These are phyloP conservation scores for Uromys caudimaculatus DNA, from an alignment of 2,797 vertebrate genomes.

Conservation along the genomic window DNA sequence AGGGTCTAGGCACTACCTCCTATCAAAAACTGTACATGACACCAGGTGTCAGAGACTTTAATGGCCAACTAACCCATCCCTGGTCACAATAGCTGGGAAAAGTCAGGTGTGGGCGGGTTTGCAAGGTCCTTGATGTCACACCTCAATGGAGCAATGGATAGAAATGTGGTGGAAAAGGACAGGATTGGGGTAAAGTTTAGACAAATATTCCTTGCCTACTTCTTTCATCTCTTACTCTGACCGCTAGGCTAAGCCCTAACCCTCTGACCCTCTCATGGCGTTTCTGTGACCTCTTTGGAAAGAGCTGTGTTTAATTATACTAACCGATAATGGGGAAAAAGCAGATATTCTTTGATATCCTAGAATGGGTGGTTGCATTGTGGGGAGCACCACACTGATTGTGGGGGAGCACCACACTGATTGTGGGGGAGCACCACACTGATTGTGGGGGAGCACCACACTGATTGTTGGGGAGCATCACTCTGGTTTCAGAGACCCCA, in stretches of 20 bases:
- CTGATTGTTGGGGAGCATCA: neutral
- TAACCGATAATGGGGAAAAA: neutral
- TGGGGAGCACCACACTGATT: neutral
- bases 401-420: neutral
- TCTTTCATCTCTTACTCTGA: neutral
- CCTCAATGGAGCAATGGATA: neutral
- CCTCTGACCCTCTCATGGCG: conserved; percentile 15
- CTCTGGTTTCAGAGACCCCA: neutral
- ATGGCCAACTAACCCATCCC: neutral
- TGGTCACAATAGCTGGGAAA: neutral
- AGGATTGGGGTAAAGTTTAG: neutral
- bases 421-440: neutral
- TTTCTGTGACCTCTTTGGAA: conserved; percentile 55
- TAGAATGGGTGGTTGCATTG: neutral
- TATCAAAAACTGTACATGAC: neutral
- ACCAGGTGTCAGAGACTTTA: neutral
- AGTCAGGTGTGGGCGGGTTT: conserved; percentile 6
- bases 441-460: neutral
- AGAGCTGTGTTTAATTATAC: conserved; percentile 27
- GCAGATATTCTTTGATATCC: neutral
- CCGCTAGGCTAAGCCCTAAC: neutral
- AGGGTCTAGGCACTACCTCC: neutral
- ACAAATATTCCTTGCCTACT: neutral
- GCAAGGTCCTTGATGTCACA: neutral
- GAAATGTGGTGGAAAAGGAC: neutral